Evolutionary conservation across 1,140 invertebrate species (phyloP), one percentile per base, ranked within the genome.

Genomic region (Drosophila ogumai): DNA sequence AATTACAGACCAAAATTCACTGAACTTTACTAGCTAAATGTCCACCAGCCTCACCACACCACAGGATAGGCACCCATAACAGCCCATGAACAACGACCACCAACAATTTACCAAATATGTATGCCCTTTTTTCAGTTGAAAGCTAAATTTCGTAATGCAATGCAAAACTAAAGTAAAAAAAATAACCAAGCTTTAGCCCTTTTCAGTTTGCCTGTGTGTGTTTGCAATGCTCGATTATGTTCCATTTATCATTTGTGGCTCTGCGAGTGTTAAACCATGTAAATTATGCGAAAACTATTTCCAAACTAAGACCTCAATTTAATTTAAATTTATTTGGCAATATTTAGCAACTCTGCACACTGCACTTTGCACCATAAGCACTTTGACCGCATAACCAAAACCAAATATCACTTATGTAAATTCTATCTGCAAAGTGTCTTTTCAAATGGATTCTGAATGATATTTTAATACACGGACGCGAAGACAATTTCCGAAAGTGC

Each of bases 361-460:
- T 47, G 52, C 72, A 75, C 75, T 43, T 36, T 74, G 78, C 79
- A 79, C 68, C 44, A 82, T 17, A 50, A 57, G 65, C 68, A 69
- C 60, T 52, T 38, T 58, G 36, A 72, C 40, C 76, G 74, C 71
- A 79, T 77, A 80, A 75, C 80, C 69, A 73, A 81, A 78, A 88
- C 67, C 80, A 59, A 71, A 74, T 88, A 77, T 77, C 73, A 56
- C 54, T 73, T 57, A 38, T 55, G 34, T 22, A 38, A 47, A 22
- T 65, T 69, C 36, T 69, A 32, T 52, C 9, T 38, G 25, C 19
- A 38, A 55, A 58, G 74, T 84, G 75, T 71, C 66, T 79, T 58
- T 43, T 43, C 61, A 79, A 88, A 88, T 88, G 74, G 85, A 84
- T 88, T 90, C 88, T 54, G 76, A 77, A 82, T 72, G 55, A 58